A percentile compares a stretch with the other conserved stretches of the same genome.
These are phyloP conservation scores for Melikaiella ostensackeni DNA, from an alignment of 2,888 invertebrate genomes.

Conservation along the genomic window DNA sequence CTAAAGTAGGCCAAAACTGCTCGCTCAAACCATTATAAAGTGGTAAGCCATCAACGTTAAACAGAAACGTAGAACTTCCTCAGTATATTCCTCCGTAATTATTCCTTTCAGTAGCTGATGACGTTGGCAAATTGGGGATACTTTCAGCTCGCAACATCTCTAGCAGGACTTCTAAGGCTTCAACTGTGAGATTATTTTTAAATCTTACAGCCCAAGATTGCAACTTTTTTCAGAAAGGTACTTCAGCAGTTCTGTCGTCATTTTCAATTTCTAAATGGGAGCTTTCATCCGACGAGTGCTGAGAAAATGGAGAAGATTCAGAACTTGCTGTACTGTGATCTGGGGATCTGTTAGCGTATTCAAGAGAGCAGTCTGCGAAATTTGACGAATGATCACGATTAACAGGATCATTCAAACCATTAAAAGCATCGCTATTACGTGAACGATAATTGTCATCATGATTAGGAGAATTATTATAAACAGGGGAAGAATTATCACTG, in stretches of 20 bases:
- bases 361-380: too few relatives aligned
- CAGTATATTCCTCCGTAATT: background rate
- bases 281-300: too few relatives aligned
- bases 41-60: conserved; percentile 47
- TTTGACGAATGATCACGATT: too few relatives aligned
- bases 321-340: too few relatives aligned
- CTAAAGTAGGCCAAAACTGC: conserved; percentile 46
- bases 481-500: too few relatives aligned
- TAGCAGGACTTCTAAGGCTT: background rate
- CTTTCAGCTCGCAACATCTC: too few relatives aligned
- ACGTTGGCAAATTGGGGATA: too few relatives aligned
- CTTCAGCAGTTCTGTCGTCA: background rate
- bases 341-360: too few relatives aligned
- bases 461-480: too few relatives aligned
- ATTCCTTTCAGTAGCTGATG: background rate
- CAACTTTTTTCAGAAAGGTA: background rate
- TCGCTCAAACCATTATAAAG: too few relatives aligned
- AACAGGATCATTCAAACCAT: background rate
- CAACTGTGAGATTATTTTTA: conserved; percentile 8
- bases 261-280: background rate
- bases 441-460: background rate
- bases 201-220: background rate
- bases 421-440: background rate
- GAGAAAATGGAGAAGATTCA: too few relatives aligned
- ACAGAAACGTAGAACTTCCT: background rate